These are phyloP conservation scores for Epicauta chinensis DNA, from an alignment of 1,140 invertebrate genomes.

Conservation along the genomic window DNA sequence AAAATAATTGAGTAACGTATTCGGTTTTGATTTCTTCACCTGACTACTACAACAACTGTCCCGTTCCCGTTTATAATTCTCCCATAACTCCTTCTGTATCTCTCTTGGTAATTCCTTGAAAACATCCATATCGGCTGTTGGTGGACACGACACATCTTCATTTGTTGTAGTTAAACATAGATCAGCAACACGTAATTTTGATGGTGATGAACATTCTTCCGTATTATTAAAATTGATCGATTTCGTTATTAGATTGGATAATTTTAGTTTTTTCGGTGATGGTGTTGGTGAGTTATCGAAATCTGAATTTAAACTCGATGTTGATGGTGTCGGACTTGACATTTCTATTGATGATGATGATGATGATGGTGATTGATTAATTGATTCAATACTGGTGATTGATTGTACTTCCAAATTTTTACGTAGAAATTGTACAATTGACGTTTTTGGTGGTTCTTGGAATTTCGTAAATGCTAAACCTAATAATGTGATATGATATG, in stretches of 20 bases:
- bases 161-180: slow-evolving; percentile 51
- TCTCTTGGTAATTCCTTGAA: slow-evolving; percentile 55
- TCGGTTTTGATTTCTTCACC: slow-evolving; percentile 48
- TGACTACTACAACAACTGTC: slow-evolving; percentile 7
- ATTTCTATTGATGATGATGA: not conserved
- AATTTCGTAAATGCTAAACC: slow-evolving; percentile 75
- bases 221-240: slow-evolving; percentile 33
- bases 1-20: slow-evolving; percentile 56
- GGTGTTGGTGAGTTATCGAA: slow-evolving; percentile 55
- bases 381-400: slow-evolving; percentile 52
- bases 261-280: slow-evolving; percentile 60
- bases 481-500: slow-evolving; percentile 69
- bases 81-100: slow-evolving; percentile 55
- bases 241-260: slow-evolving; percentile 45
- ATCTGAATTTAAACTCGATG: slow-evolving; percentile 40
- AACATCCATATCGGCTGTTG: slow-evolving; percentile 54
- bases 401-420: slow-evolving; percentile 66
- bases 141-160: slow-evolving; percentile 46
- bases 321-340: slow-evolving; percentile 35
- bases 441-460: slow-evolving; percentile 21
- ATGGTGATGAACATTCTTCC: slow-evolving; percentile 51
- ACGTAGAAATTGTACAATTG: slow-evolving; percentile 41
- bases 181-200: slow-evolving; percentile 55
- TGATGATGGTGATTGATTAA: not conserved
- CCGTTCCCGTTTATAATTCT: slow-evolving; percentile 47